phyloP scores from a whole-genome alignment of 2,797 vertebrate species.

The Eidolon dupreanum region DNA sequence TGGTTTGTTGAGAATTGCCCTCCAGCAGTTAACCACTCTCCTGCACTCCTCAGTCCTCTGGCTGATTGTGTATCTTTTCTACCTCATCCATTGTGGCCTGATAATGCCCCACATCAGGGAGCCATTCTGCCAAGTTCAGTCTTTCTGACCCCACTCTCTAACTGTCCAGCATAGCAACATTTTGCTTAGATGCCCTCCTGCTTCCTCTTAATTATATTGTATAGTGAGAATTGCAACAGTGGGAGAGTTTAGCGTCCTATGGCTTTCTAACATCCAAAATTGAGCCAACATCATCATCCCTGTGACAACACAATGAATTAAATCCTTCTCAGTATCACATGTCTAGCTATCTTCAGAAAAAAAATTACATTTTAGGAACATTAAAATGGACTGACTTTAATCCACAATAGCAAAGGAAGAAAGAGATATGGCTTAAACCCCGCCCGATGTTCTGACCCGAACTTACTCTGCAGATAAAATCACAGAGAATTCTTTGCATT shows the following conservation, averaged over 20 bases:
- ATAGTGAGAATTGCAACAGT: constrained; percentile 13
- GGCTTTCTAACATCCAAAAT: constrained; percentile 25
- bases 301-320: constrained; percentile 60
- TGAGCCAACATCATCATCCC: constrained; percentile 61
- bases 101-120: constrained; percentile 22
- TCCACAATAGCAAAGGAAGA: constrained; percentile 59
- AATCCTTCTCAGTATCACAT: constrained; percentile 39
- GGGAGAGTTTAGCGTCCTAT: constrained; percentile 38
- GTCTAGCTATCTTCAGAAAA: constrained; percentile 33
- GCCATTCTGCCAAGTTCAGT: constrained; percentile 21
- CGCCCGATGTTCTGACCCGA: constrained; percentile 58
- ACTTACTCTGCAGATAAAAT: constrained; percentile 66
- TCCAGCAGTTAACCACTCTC: constrained; percentile 72
- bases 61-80: constrained; percentile 38
- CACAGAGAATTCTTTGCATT: constrained; percentile 61
- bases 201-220: constrained; percentile 64
- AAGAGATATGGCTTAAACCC: constrained; percentile 64
- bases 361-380: constrained; percentile 65
- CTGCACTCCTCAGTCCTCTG: constrained; percentile 71
- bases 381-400: constrained; percentile 68
- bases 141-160: constrained; percentile 53
- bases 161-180: constrained; percentile 24
- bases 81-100: constrained; percentile 27
- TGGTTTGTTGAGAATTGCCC: constrained; percentile 76
- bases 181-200: constrained; percentile 56